Evolutionary conservation across 1,140 invertebrate species (phyloP), one percentile per base, ranked within the genome.

Genomic region (Nasonia vitripennis): DNA sequence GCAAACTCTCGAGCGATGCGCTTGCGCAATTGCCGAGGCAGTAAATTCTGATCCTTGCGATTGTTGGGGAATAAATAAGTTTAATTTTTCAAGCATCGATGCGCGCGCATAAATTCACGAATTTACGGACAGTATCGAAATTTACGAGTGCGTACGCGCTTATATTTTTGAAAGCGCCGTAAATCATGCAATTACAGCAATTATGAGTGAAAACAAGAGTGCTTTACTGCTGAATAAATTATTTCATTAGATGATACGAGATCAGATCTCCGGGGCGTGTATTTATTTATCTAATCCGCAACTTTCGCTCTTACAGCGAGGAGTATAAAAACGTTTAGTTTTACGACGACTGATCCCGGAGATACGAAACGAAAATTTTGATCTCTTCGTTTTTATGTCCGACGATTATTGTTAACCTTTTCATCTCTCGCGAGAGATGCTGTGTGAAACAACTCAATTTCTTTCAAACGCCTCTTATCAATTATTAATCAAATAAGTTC

Each of bases 401-500:
- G 41, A 45, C 1, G 41, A 45, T 45, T 45, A 45, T 45, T 45
- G 10, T 45, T 45, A 5, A 10, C 41, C 0, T 45, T 45, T 45
- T 45, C 37, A 41, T 41, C 37, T 41, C 37, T 9, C 5, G 37
- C 37, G 37, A 7, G 7, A 41, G 37, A 5, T 41, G 37, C 41
- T 11, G 41, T 45, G 41, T 45, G 9, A 45, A 45, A 45, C 41
- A 45, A 11, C 7, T 45, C 6, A 45, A 45, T 45, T 45, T 55
- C 1, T 55, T 55, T 51, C 14, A 51, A 55, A 17, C 12, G 2
- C 51, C 12, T 9, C 51, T 74, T 37, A 37, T 74, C 73, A 74
- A 41, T 74, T 37, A 74, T 74, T 23, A 23, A 74, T 74, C 31
- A 37, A 74, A 41, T 12, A 20, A 41, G 73, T 74, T 74, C 31